Evolutionary conservation across 92 coral and sea anemone species (phyloP).

Genomic region (Porites evermanni): DNA sequence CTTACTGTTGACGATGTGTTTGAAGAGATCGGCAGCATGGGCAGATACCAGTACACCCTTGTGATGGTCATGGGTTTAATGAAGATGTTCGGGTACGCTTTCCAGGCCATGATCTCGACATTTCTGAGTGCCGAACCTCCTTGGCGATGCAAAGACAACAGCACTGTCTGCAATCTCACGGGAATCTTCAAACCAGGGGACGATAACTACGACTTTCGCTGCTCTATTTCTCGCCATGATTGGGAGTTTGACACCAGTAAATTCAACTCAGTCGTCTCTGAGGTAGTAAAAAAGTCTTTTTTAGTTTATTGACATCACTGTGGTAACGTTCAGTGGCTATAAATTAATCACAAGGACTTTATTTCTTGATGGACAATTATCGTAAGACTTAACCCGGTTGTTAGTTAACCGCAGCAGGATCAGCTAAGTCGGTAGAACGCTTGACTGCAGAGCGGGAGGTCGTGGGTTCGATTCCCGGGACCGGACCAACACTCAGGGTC

Average conservation of each 20-base stretch:
- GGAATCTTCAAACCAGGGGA: slow-evolving; percentile 65
- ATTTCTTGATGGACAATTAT: too few species aligned
- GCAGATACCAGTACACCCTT: slow-evolving; percentile 65
- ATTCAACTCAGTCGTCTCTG: slow-evolving; percentile 75
- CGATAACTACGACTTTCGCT: slow-evolving; percentile 59
- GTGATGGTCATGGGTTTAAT: slow-evolving; percentile 64
- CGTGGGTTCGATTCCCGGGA: too few species aligned
- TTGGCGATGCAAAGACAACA: slow-evolving; percentile 76
- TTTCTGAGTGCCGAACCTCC: slow-evolving; percentile 80
- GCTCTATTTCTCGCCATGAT: slow-evolving; percentile 64
- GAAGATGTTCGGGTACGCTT: slow-evolving; percentile 64
- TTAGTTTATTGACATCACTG: not conserved
- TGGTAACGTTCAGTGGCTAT: too few species aligned
- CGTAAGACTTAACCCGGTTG: too few species aligned
- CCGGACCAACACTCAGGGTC: too few species aligned
- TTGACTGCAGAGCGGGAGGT: too few species aligned
- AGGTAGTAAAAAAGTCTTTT: slow-evolving; percentile 30
- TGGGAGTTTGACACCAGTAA: slow-evolving; percentile 77
- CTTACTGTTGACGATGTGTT: slow-evolving; percentile 74
- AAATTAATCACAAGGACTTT: too few species aligned
- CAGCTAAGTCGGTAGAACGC: too few species aligned
- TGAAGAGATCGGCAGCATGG: slow-evolving; percentile 78
- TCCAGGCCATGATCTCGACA: slow-evolving; percentile 70
- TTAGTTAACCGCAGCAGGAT: too few species aligned
- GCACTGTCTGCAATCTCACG: slow-evolving; percentile 72